These are phyloP conservation scores for Ianthella basta DNA, from an alignment of 37 sponge, comb jelly and placozoan species.

Conservation along the genomic window DNA sequence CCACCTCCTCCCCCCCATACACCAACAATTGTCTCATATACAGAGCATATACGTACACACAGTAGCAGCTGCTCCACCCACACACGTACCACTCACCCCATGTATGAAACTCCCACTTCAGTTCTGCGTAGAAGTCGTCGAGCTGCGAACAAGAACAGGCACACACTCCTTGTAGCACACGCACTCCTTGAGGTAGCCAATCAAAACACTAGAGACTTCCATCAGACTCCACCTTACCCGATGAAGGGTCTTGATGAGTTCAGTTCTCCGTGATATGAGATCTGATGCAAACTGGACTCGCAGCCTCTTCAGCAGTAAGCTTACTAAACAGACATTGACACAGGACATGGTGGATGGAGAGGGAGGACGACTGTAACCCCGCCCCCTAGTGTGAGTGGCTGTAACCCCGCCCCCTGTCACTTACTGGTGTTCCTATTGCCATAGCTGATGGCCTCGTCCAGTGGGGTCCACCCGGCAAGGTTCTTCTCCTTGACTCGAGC, in stretches of 20 bases:
- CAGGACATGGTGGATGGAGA: background rate
- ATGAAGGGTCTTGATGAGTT: slow-evolving; percentile 53
- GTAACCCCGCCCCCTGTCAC: background rate
- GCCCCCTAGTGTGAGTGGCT: too few relatives aligned
- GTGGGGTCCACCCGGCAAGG: slow-evolving; percentile 82
- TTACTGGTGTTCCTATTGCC: slow-evolving; percentile 81
- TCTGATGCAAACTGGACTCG: slow-evolving; percentile 55
- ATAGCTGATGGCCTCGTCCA: slow-evolving; percentile 92
- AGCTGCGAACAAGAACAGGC: slow-evolving; percentile 39
- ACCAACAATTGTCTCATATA: background rate
- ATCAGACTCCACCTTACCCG: slow-evolving; percentile 36
- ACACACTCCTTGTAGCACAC: background rate
- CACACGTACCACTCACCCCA: slow-evolving; percentile 58
- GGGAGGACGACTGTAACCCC: background rate
- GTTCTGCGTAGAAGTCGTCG: slow-evolving; percentile 85
- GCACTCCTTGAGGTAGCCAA: background rate
- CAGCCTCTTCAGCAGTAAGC: slow-evolving; percentile 53
- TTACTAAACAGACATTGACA: slow-evolving; percentile 28
- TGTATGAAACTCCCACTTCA: slow-evolving; percentile 91
- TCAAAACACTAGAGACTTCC: background rate
- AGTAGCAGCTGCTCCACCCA: too few relatives aligned
- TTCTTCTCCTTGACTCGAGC: slow-evolving; percentile 87
- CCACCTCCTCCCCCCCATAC: background rate
- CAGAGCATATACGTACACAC: too few relatives aligned
- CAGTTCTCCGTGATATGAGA: slow-evolving; percentile 54